Percentiles rank a stretch among this genome's conserved stretches.
These are phyloP conservation scores for Canis aureus DNA, from an alignment of 2,113 vertebrate genomes.

Conservation along the genomic window DNA sequence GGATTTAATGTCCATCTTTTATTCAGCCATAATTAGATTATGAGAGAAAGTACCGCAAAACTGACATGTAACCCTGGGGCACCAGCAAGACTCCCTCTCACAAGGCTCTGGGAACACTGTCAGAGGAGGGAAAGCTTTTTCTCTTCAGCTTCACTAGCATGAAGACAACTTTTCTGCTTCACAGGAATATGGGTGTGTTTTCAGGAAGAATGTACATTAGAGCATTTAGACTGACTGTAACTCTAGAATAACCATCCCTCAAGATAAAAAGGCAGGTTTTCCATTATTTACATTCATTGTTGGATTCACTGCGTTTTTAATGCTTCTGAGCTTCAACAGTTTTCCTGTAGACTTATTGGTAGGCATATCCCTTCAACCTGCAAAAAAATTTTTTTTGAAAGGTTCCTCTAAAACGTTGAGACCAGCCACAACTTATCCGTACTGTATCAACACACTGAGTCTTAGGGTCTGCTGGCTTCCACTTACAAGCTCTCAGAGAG, in stretches of 20 bases:
- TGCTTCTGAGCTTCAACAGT: not conserved
- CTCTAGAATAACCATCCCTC: not conserved
- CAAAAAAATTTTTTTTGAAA: not conserved
- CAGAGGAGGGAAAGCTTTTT: not conserved
- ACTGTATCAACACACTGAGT: not conserved
- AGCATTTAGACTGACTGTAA: not conserved
- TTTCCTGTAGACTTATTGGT: not conserved
- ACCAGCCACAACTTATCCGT: not conserved
- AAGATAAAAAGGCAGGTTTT: not conserved
- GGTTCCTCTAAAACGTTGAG: not conserved
- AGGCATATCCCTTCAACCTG: not conserved
- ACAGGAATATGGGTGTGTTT: not conserved
- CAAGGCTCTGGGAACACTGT: not conserved
- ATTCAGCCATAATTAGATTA: not conserved
- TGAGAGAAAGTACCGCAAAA: not conserved
- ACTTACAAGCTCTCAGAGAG: not conserved
- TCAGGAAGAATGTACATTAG: not conserved
- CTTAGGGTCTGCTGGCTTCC: not conserved
- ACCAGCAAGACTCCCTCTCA: not conserved
- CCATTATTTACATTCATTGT: not conserved
- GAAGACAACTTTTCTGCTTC: not conserved
- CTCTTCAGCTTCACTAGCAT: slow-evolving; percentile 7
- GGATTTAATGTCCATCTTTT: slow-evolving; percentile 7
- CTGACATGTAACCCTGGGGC: not conserved
- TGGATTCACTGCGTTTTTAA: not conserved